A percentile compares a stretch with the other conserved stretches of the same genome.
These are phyloP conservation scores for Busseola fusca DNA, from an alignment of 2,888 invertebrate species.

Conservation along the genomic window DNA sequence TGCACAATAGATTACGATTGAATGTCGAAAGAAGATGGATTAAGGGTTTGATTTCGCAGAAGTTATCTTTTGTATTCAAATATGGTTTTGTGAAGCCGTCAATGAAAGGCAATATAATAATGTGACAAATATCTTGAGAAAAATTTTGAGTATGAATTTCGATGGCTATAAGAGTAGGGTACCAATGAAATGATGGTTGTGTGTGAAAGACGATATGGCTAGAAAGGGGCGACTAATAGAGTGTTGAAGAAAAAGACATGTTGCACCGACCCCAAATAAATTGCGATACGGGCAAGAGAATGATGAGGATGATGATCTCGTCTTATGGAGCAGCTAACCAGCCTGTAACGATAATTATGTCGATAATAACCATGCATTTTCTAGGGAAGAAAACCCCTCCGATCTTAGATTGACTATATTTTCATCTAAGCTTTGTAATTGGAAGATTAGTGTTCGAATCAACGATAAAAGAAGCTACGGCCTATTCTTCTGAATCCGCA, in stretches of 20 bases:
- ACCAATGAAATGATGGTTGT: not conserved
- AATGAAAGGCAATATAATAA: not conserved
- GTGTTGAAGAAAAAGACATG: not conserved
- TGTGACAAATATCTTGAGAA: not conserved
- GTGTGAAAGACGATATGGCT: not conserved
- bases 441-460: not conserved
- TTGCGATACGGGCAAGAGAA: too few relatives aligned
- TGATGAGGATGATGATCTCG: not conserved
- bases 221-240: not conserved
- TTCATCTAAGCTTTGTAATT: not conserved
- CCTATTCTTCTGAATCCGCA: too few relatives aligned
- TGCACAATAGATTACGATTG: constrained; percentile 18
- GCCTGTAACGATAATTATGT: not conserved
- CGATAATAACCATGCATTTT: not conserved
- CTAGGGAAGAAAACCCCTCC: too few relatives aligned
- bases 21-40: constrained; percentile 16
- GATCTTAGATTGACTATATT: not conserved
- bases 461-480: too few relatives aligned
- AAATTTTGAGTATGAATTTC: not conserved
- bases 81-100: not conserved
- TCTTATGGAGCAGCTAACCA: too few relatives aligned
- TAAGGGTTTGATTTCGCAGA: constrained; percentile 7
- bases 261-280: not conserved
- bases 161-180: not conserved
- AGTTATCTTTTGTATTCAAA: not conserved